Evolutionary conservation across 2,113 vertebrate species (phyloP).

Genomic region (Abramis brama): DNA sequence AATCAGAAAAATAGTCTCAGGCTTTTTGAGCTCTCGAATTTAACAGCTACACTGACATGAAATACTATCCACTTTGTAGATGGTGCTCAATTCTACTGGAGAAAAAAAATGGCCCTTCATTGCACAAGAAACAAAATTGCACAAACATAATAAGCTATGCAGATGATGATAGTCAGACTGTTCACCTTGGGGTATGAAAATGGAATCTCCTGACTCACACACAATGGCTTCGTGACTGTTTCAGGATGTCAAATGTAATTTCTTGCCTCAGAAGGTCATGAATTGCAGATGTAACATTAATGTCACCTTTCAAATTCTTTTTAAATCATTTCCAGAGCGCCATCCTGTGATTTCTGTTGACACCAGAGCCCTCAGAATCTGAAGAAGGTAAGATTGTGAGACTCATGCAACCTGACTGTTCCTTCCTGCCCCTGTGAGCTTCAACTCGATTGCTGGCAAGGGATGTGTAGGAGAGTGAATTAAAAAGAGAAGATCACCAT

Average conservation of each 20-base stretch:
- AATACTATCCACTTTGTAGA: constrained; percentile 3
- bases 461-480: constrained; percentile 40
- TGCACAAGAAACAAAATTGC: constrained; percentile 53
- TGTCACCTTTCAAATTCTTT: constrained; percentile 48
- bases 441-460: constrained; percentile 20
- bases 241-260: constrained; percentile 45
- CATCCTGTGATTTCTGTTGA: constrained; percentile 48
- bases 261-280: constrained; percentile 50
- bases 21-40: not conserved
- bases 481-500: constrained; percentile 11
- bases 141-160: constrained; percentile 66
- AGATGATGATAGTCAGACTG: constrained; percentile 64
- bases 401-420: constrained; percentile 33
- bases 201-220: constrained; percentile 64
- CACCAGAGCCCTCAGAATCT: constrained; percentile 44
- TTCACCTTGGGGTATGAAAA: constrained; percentile 64
- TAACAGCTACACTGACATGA: not conserved
- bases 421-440: constrained; percentile 43
- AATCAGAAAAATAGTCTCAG: not conserved
- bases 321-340: constrained; percentile 48
- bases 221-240: constrained; percentile 32
- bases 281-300: constrained; percentile 57
- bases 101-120: constrained; percentile 28
- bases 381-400: constrained; percentile 31
- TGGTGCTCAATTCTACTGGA: constrained; percentile 10